Conservation (phyloP, 2,797 vertebrate genomes). For the Alfaro cultratus region DNA sequence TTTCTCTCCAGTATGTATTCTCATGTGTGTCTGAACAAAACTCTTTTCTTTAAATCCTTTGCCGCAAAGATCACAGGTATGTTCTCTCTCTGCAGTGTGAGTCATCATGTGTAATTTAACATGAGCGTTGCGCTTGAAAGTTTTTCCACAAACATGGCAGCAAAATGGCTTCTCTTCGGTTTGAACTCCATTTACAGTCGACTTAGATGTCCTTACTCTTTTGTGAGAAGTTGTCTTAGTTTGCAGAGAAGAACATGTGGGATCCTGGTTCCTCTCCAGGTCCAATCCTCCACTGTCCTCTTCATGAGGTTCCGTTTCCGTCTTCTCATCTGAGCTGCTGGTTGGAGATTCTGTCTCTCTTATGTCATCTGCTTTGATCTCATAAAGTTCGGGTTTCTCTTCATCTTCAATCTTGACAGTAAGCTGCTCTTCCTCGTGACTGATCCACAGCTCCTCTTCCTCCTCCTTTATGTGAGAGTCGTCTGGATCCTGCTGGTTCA, state of each 20-base stretch:
- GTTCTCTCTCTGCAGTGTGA: background rate
- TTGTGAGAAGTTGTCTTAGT: background rate
- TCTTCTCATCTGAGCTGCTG: background rate
- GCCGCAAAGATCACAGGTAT: background rate
- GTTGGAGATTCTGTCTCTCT: background rate
- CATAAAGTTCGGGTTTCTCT: background rate
- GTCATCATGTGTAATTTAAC: background rate
- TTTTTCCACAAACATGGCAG: background rate
- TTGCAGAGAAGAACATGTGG: background rate
- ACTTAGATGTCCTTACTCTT: background rate
- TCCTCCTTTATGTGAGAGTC: background rate
- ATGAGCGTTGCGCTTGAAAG: background rate
- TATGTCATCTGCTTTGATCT: background rate
- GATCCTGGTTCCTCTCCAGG: background rate
- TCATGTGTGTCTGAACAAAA: background rate
- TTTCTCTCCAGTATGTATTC: background rate
- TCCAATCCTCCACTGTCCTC: background rate
- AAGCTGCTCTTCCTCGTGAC: background rate
- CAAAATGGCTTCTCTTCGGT: background rate
- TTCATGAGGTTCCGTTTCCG: background rate
- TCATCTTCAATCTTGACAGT: background rate
- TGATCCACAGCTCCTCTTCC: background rate
- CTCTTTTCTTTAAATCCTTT: conserved; percentile 4
- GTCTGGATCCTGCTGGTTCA: background rate
- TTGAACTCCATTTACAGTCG: background rate